Conservation (phyloP, 2,888 invertebrate species). For the Liposcelis brunnea region DNA sequence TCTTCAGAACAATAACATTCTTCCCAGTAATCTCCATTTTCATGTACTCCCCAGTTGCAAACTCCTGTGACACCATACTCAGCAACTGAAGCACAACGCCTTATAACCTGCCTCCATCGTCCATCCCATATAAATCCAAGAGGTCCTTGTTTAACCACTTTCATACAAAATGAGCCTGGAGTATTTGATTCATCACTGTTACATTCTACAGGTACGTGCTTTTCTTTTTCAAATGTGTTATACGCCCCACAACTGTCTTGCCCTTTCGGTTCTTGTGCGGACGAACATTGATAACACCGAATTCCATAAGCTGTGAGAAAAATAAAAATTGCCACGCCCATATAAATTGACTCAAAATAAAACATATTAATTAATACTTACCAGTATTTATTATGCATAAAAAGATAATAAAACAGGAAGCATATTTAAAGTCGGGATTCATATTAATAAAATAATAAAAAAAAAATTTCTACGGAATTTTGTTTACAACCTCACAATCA, state of each 20-base stretch:
- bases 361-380: too few relatives aligned
- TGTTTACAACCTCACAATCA: background rate
- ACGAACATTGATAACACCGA: constrained; percentile 87
- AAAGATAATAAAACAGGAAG: constrained; percentile 14
- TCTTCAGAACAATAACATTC: constrained; percentile 90
- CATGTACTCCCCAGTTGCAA: constrained; percentile 90
- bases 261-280: constrained; percentile 59
- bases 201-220: constrained; percentile 83
- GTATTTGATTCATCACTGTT: constrained; percentile 84
- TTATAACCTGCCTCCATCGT: constrained; percentile 78
- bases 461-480: too few relatives aligned
- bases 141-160: constrained; percentile 84
- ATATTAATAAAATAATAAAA: too few relatives aligned
- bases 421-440: constrained; percentile 10
- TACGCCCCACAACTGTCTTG: constrained; percentile 87
- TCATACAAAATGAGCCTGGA: constrained; percentile 93
- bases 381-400: too few relatives aligned
- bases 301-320: constrained; percentile 41
- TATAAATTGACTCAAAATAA: too few relatives aligned
- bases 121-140: constrained; percentile 92
- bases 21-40: constrained; percentile 92
- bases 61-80: constrained; percentile 87
- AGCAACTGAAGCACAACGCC: constrained; percentile 77
- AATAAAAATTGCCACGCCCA: constrained; percentile 9
- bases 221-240: constrained; percentile 60